Evolutionary conservation across 1,140 invertebrate species (phyloP).

Genomic region (Pogonus chalceus): DNA sequence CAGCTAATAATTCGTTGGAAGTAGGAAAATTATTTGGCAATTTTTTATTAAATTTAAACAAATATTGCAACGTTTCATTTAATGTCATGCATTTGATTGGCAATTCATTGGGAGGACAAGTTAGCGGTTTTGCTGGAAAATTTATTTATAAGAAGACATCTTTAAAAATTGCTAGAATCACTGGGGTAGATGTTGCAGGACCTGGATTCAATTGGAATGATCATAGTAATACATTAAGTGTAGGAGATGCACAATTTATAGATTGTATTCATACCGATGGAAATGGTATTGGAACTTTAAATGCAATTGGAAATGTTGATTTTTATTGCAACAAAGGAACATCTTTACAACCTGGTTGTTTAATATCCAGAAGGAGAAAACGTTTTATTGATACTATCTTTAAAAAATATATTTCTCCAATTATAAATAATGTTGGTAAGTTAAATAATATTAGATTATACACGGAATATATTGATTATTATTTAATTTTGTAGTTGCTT

Average conservation of each 20-base stretch:
- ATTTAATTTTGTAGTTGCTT: conserved; percentile 18
- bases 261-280: conserved; percentile 85
- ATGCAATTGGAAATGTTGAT: conserved; percentile 68
- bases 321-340: conserved; percentile 73
- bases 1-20: background rate
- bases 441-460: no score
- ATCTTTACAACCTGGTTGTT: conserved; percentile 67
- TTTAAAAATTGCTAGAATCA: conserved; percentile 36
- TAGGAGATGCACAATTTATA: conserved; percentile 69
- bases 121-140: conserved; percentile 60
- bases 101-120: conserved; percentile 65
- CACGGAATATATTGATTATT: no score
- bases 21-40: background rate
- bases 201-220: conserved; percentile 41
- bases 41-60: conserved; percentile 5
- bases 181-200: conserved; percentile 59
- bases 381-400: no score
- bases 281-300: conserved; percentile 57
- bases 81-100: conserved; percentile 52
- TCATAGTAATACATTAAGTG: background rate
- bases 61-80: conserved; percentile 3
- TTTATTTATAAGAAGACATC: conserved; percentile 21
- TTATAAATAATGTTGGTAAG: no score
- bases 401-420: no score
- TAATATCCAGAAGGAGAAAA: conserved; percentile 33